Evolutionary conservation across 2,113 vertebrate genomes (phyloP), one percentile per base, ranked within the genome.

Genomic region (Anguilla rostrata): DNA sequence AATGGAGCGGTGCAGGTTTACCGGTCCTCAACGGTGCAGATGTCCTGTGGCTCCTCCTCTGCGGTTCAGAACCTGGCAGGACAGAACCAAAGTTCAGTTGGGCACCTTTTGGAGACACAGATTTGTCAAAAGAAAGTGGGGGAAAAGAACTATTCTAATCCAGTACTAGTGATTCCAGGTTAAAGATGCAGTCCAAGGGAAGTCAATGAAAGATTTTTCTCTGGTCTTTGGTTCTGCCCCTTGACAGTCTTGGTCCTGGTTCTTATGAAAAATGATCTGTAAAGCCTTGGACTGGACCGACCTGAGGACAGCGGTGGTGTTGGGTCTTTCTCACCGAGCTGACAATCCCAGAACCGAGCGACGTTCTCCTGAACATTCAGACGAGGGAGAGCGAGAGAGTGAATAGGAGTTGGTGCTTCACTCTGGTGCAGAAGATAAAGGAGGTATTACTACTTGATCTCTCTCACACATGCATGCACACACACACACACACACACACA

Each of bases 401-500:
- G 81, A 83, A 86, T 85, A 83, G 41, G 39, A 87, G 66, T 39
- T 41, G 56, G 16, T 83, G 39, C 89, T 82, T 87, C 88, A 91
- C 88, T 84, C 89, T 89, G 90, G 87, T 78, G 81, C n/a, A 53
- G 84, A 84, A 18, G 41, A 82, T 53, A 87, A 82, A 43, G 75
- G 43, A 49, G 78, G 71, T 22, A 89, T 34, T 75, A 75, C 34
- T 9, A 75, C 71, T 75, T 34, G 29, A 75, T 29, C 71, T 75
- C 71, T 90, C 83, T 88, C 89, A 83, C 82, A 40, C 34, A 79
- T n/a, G 60, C 18, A 93, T 88, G 41, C 18, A 39, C 78, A 56
- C n/a, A 81, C 49, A 49, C 60, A 9, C 93, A 91, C 89, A 92
- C 90, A 92, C 34, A 63, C 34, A 83, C 1, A 5, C 60, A n/a